Base-by-base conservation (phyloP, 2,888 invertebrate species). In the Dicroscelio sp. region DNA sequence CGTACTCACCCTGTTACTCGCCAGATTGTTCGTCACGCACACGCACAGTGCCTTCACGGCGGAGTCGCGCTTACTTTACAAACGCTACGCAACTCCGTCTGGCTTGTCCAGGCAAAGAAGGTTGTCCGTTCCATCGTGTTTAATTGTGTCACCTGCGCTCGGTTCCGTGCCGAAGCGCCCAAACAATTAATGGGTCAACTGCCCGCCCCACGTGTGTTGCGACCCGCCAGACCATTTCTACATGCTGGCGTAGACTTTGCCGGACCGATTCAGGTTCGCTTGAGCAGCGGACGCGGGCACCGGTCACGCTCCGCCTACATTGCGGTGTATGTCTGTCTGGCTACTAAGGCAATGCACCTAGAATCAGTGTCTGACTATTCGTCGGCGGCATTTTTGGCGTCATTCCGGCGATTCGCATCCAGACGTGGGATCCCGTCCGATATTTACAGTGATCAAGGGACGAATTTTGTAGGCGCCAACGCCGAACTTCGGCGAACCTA, bases 181-280 rank as follows among this genome's bases (percentile, higher is more conserved):
- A 6, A 5, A 1, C 69, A 91, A 31, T 65, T 86, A 2, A 91
- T 91, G 89, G 84, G 89, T 2, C 52, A 89, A 2, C 31, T 91
- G 12, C 91, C 91, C 1, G 31, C 58, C 43, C 79, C 0, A 1
- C 27, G 73, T 1, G 31, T 73, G 10, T 79, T 14, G 2, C 69
- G 33, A 0, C 23, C 79, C 0, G 23, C 1, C 2, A 55, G 84
- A 20, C 78, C 88, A 0, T 89, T 91, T 23, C 12, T 27, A 10
- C 69, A 88, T 14, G 33, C 38, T 23, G 84, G 86, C 0, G 80
- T 89, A 27, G 91, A 89, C n/a, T 91, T 87, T 30, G 91, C 89
- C 1, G 91, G 89, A 2, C 91, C 84, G 0, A 23, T 91, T 27
- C 48, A 65, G 0, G 63, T 86, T 6, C 83, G 86, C 0, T 75